Conservation (phyloP, 2,888 invertebrate genomes). For the Zaprionus obscuricornis region DNA sequence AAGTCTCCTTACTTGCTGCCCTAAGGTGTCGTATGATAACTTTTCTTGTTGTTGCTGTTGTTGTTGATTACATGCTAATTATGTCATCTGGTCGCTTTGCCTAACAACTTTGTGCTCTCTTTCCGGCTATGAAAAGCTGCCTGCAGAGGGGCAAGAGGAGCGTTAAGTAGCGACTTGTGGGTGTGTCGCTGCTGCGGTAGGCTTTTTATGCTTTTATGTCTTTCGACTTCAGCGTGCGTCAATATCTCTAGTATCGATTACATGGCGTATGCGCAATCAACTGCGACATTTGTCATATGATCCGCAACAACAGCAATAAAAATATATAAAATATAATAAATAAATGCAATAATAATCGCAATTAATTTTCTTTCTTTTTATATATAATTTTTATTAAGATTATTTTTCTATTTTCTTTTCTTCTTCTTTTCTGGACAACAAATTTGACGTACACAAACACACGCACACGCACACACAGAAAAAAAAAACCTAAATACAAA, state of each 20-base stretch:
- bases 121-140: constrained; percentile 19
- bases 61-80: constrained; percentile 61
- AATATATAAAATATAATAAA: too few species aligned
- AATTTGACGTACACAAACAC: constrained; percentile 38
- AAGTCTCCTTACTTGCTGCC: background rate
- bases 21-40: constrained; percentile 45
- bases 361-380: constrained; percentile 24
- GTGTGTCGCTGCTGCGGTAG: background rate
- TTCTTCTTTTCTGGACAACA: constrained; percentile 35
- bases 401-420: background rate
- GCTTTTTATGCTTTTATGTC: constrained; percentile 2
- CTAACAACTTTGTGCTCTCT: constrained; percentile 8
- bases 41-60: background rate
- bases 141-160: background rate
- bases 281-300: constrained; percentile 7
- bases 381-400: constrained; percentile 5
- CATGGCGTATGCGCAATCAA: constrained; percentile 43
- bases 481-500: too few species aligned
- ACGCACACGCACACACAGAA: constrained; percentile 48
- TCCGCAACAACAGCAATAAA: too few species aligned
- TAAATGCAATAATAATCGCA: too few species aligned
- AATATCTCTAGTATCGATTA: constrained; percentile 31
- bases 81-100: constrained; percentile 51
- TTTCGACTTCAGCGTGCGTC: constrained; percentile 37
- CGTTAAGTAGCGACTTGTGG: too few species aligned